Evolutionary conservation across 2,888 invertebrate species (phyloP).

Genomic region (Melipona bicolor): DNA sequence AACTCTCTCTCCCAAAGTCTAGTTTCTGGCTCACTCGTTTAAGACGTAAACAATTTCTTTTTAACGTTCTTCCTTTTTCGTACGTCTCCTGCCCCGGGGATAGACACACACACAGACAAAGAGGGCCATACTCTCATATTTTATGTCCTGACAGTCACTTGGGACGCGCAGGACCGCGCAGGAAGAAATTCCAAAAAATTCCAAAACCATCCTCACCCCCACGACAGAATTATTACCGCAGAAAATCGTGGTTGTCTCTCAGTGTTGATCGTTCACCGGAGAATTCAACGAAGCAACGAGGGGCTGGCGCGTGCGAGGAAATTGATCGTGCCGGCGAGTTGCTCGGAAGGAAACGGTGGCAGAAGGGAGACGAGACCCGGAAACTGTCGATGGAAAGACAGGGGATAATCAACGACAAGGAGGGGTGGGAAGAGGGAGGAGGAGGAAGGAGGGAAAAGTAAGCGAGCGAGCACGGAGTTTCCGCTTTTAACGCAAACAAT

Average conservation of each 20-base stretch:
- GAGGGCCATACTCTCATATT: too few species aligned
- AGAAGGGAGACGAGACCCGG: conserved; percentile 1
- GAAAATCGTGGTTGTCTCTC: not conserved
- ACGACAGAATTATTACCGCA: not conserved
- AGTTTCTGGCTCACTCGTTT: conserved; percentile 16
- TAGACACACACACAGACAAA: too few species aligned
- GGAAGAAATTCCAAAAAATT: too few species aligned
- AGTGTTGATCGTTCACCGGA: not conserved
- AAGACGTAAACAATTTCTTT: conserved; percentile 22
- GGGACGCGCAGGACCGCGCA: too few species aligned
- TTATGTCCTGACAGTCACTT: too few species aligned
- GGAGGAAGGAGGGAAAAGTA: not conserved
- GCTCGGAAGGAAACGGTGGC: not conserved
- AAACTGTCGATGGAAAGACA: conserved; percentile 6
- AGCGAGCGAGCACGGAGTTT: conserved; percentile 21
- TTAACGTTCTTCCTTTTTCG: not conserved
- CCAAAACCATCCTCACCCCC: not conserved
- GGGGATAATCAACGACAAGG: conserved; percentile 36
- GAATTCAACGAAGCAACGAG: not conserved
- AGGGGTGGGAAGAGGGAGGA: not conserved
- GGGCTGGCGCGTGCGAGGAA: not conserved
- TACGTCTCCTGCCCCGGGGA: not conserved
- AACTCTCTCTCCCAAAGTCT: conserved; percentile 6
- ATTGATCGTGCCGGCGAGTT: conserved; percentile 7
- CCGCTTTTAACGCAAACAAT: conserved; percentile 48